A percentile compares a stretch with the other conserved stretches of the same genome.
Evolutionary conservation across 2,888 invertebrate species (phyloP).

Genomic region (Parapristionchus giblindavisi): DNA sequence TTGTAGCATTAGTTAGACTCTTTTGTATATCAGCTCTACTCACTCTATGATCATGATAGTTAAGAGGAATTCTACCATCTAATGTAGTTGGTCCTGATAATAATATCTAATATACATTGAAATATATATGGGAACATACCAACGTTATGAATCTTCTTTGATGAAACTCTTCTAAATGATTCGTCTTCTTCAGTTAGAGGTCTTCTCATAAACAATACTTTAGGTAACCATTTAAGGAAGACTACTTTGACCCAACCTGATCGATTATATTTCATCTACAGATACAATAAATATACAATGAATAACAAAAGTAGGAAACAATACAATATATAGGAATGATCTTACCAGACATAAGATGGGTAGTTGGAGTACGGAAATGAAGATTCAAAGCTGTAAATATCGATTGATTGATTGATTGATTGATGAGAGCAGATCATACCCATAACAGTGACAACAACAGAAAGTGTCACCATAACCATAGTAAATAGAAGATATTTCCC

Average conservation of each 20-base stretch:
- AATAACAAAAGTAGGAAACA: not conserved
- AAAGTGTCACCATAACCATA: constrained; percentile 92
- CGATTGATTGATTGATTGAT: not conserved
- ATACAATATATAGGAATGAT: not conserved
- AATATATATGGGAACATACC: not conserved
- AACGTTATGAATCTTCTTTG: constrained; percentile 18
- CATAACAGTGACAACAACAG: constrained; percentile 63
- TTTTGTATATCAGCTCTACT: constrained; percentile 49
- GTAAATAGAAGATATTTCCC: constrained; percentile 88
- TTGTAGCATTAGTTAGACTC: constrained; percentile 45
- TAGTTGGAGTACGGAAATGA: constrained; percentile 85
- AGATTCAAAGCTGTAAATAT: constrained; percentile 86
- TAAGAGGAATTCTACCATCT: constrained; percentile 55
- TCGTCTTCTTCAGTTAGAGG: constrained; percentile 37
- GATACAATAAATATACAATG: not conserved
- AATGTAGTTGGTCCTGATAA: constrained; percentile 44
- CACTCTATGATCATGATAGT: constrained; percentile 55
- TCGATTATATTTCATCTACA: not conserved
- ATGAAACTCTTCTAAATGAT: constrained; percentile 40
- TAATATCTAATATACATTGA: too few species aligned
- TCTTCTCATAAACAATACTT: constrained; percentile 70
- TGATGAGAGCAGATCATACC: constrained; percentile 43
- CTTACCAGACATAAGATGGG: constrained; percentile 87
- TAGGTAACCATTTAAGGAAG: constrained; percentile 88
- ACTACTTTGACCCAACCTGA: constrained; percentile 82